A percentile compares a stretch with the other conserved stretches of the same genome.
Evolutionary conservation across 2,797 vertebrate genomes (phyloP).

Genomic region (Lemur catta): DNA sequence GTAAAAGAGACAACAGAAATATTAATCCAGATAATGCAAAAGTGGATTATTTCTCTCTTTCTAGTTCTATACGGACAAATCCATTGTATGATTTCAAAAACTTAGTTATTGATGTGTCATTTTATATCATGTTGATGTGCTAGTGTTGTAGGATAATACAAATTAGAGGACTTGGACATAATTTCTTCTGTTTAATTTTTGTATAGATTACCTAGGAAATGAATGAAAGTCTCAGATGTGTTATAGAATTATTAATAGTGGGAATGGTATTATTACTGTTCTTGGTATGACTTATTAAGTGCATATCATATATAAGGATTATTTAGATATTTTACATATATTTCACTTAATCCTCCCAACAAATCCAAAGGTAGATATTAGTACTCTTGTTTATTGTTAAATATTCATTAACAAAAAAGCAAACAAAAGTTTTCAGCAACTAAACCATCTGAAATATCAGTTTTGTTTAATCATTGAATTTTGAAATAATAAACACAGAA

Average conservation of each 20-base stretch:
- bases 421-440: neutral
- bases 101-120: neutral
- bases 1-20: neutral
- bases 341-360: neutral
- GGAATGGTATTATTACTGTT: neutral
- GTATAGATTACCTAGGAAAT: neutral
- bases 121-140: accelerated
- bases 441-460: neutral
- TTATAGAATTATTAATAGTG: neutral
- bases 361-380: neutral
- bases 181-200: neutral
- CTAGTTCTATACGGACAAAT: neutral
- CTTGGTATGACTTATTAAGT: neutral
- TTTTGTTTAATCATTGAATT: neutral
- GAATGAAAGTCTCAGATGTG: neutral
- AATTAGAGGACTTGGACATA: neutral
- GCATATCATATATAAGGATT: neutral
- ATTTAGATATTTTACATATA: neutral
- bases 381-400: neutral
- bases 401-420: neutral
- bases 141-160: neutral
- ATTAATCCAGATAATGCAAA: neutral
- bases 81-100: neutral
- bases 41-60: neutral
- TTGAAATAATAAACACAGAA: neutral